phyloP scores from a whole-genome alignment of 2,888 invertebrate genomes.

The Cheiracanthium punctorium region DNA sequence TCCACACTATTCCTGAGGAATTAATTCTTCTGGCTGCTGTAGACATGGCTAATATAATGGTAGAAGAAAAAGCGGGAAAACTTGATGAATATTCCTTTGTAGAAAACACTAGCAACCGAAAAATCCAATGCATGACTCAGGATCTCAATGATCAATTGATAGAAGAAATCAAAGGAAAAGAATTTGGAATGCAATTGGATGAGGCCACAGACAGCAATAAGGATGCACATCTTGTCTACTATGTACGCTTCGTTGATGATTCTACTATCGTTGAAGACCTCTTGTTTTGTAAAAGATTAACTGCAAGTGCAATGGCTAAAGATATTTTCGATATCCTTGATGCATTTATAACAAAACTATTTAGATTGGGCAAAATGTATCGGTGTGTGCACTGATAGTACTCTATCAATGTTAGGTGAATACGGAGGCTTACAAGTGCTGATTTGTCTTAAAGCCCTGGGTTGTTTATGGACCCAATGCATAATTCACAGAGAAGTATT shows the following conservation, averaged over 20 bases:
- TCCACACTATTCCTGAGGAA: not conserved
- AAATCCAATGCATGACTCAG: too few relatives aligned
- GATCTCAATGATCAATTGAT: not conserved
- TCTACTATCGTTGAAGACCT: not conserved
- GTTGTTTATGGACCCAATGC: too few relatives aligned
- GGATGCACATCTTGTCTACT: too few relatives aligned
- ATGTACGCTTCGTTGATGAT: too few relatives aligned
- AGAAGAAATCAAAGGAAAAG: not conserved
- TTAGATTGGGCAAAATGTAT: too few relatives aligned
- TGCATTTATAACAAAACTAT: not conserved
- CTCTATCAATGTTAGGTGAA: too few relatives aligned
- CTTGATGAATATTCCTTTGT: too few relatives aligned
- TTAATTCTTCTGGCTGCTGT: not conserved
- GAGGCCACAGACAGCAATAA: too few relatives aligned
- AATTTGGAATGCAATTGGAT: not conserved
- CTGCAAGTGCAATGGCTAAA: not conserved
- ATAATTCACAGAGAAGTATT: not conserved
- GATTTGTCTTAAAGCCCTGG: too few relatives aligned
- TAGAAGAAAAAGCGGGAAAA: not conserved
- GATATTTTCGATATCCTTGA: conserved; percentile 1
- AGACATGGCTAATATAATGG: not conserved
- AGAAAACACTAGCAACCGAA: too few relatives aligned
- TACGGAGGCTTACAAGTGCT: too few relatives aligned
- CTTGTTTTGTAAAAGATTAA: not conserved
- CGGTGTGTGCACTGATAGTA: too few relatives aligned